Evolutionary conservation across 2,888 invertebrate genomes (phyloP).

Genomic region (Lottia scabra): DNA sequence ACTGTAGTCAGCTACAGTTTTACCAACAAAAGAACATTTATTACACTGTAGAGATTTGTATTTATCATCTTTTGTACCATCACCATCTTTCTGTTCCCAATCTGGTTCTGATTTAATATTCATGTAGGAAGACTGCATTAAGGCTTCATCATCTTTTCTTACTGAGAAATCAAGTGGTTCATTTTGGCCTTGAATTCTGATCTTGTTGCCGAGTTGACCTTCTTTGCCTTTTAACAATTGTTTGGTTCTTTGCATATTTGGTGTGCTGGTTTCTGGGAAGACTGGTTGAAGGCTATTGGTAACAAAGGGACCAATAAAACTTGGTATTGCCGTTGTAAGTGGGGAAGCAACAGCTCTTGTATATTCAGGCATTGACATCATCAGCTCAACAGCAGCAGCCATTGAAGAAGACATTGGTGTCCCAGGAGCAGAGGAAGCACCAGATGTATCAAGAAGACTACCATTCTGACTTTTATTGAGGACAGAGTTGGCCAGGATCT

Average conservation of each 20-base stretch:
- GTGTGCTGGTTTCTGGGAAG: conserved; percentile 23
- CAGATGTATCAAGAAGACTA: conserved; percentile 4
- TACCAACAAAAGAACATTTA: conserved; percentile 57
- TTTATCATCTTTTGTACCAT: conserved; percentile 17
- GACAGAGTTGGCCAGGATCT: conserved; percentile 29
- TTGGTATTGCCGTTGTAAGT: conserved; percentile 43
- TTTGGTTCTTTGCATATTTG: neutral
- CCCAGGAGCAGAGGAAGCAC: neutral
- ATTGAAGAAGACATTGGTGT: conserved; percentile 13
- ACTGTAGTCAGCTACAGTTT: conserved; percentile 56
- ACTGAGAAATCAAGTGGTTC: conserved; percentile 45
- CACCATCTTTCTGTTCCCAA: conserved; percentile 32
- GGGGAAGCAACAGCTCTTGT: neutral
- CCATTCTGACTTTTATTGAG: conserved; percentile 18
- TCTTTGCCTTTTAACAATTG: conserved; percentile 8
- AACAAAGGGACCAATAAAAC: conserved; percentile 60
- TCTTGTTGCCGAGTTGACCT: conserved; percentile 27
- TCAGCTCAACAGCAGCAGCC: conserved; percentile 1
- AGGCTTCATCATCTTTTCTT: conserved; percentile 32
- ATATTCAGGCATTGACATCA: conserved; percentile 2
- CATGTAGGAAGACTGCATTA: conserved; percentile 13
- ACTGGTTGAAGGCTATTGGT: conserved; percentile 40
- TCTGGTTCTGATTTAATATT: conserved; percentile 29
- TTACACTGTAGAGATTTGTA: conserved; percentile 46
- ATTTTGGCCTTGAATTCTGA: conserved; percentile 26